Base-by-base conservation (phyloP, 1,140 invertebrate genomes). In the Hestina assimilis region DNA sequence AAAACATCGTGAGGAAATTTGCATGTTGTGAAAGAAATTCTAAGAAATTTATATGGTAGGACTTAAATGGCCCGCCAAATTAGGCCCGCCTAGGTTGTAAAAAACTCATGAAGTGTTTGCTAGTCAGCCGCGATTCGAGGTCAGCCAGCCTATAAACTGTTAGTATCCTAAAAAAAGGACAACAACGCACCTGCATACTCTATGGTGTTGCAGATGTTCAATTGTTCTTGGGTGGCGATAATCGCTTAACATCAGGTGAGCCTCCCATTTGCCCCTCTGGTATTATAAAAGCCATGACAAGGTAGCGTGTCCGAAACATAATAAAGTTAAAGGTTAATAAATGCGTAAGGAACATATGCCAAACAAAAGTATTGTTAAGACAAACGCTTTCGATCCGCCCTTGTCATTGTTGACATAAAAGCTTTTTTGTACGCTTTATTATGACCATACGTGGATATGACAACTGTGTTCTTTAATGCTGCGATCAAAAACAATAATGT, bases 391-490 rank as follows among this genome's bases (percentile, higher is more conserved):
- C 15, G 17, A 38, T 38, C n/a, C 15, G 14, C 3, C 4, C 9
- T 19, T 38, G 19, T 38, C 3, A 1, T 8, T 9, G n/a, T 19
- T 8, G 4, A 14, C 8, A 38, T 38, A 38, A 1, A 8, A 1
- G 1, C 4, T 19, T 7, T 3, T 8, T 19, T 19, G 33, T 38
- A 9, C 12, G 9, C n/a, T 19, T n/a, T n/a, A n/a, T n/a, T 19
- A 8, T 38, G 33, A 6, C 33, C 33, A 20, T 17, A 38, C 33
- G 19, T 19, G 15, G 33, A 17, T 17, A 38, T 9, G 15, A 19
- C 33, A 38, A 6, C 33, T 38, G 33, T 38, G 33, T 19, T 38
- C 33, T 17, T 38, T 38, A 38, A 14, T 38, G 33, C 19, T 38
- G 7, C 9, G 7, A 3, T 3, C 15, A 9, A 19, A 38, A 11